Evolutionary conservation across 2,113 vertebrate genomes (phyloP).

Genomic region (Hemichromis elongatus): DNA sequence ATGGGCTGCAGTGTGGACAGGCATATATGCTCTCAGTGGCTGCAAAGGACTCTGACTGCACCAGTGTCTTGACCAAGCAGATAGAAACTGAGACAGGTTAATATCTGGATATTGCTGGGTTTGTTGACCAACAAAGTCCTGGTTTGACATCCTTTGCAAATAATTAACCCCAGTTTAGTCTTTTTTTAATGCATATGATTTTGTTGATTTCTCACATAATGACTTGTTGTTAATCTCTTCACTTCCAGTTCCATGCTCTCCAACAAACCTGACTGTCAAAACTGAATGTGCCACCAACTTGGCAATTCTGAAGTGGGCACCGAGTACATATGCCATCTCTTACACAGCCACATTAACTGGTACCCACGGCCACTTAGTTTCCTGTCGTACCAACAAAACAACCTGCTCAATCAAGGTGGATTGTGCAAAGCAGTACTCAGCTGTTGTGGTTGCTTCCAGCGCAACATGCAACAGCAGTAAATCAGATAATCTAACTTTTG

Average conservation of each 20-base stretch:
- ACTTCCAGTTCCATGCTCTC: conserved; percentile 69
- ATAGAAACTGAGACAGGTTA: conserved; percentile 61
- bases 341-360: conserved; percentile 58
- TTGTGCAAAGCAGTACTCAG: conserved; percentile 60
- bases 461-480: conserved; percentile 62
- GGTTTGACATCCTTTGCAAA: background rate
- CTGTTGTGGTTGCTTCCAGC: conserved; percentile 59
- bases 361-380: conserved; percentile 36
- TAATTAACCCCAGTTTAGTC: background rate
- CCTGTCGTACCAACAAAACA: conserved; percentile 59
- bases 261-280: conserved; percentile 46
- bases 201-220: background rate
- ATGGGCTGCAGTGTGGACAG: conserved; percentile 54
- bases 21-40: conserved; percentile 23
- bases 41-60: conserved; percentile 55
- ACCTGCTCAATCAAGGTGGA: conserved; percentile 60
- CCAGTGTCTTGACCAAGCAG: conserved; percentile 46
- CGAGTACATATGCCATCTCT: conserved; percentile 28
- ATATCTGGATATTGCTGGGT: background rate
- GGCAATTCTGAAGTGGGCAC: conserved; percentile 57
- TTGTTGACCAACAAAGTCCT: background rate
- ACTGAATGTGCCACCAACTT: conserved; percentile 62
- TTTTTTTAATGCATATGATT: background rate
- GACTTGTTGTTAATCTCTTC: background rate
- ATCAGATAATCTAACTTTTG: conserved; percentile 30